phyloP scores from a whole-genome alignment of 2,797 vertebrate species.

The Lycodopsis pacificus region DNA sequence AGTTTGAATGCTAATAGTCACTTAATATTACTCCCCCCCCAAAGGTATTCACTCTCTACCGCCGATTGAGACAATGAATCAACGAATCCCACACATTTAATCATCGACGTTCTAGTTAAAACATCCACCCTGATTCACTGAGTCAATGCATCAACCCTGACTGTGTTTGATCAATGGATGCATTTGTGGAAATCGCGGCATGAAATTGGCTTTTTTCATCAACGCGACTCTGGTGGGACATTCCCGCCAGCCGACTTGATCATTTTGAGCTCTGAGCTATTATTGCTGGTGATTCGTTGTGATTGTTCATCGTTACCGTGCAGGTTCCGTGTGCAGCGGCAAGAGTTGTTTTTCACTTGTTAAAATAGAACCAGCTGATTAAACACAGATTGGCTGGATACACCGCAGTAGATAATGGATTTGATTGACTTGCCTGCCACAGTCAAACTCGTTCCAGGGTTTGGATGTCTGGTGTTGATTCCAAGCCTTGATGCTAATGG shows the following conservation, averaged over 20 bases:
- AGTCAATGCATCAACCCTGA: constrained; percentile 62
- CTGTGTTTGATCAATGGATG: constrained; percentile 71
- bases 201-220: constrained; percentile 66
- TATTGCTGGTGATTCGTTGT: constrained; percentile 38
- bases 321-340: constrained; percentile 32
- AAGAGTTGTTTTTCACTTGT: constrained; percentile 17
- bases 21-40: constrained; percentile 52
- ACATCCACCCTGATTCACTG: constrained; percentile 62
- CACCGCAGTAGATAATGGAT: constrained; percentile 29
- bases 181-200: constrained; percentile 70
- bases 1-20: constrained; percentile 66
- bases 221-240: constrained; percentile 43
- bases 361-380: constrained; percentile 23
- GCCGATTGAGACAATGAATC: constrained; percentile 59
- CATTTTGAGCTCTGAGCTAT: constrained; percentile 38
- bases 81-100: constrained; percentile 63
- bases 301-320: constrained; percentile 50
- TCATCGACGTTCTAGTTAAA: constrained; percentile 65
- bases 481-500: constrained; percentile 27
- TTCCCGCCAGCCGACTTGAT: constrained; percentile 43
- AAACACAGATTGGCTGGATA: constrained; percentile 35
- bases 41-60: constrained; percentile 33
- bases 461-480: constrained; percentile 11
- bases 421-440: constrained; percentile 37
- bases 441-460: constrained; percentile 18